These are phyloP conservation scores for Creontiades dilutus DNA, from an alignment of 2,888 invertebrate species.

Conservation along the genomic window DNA sequence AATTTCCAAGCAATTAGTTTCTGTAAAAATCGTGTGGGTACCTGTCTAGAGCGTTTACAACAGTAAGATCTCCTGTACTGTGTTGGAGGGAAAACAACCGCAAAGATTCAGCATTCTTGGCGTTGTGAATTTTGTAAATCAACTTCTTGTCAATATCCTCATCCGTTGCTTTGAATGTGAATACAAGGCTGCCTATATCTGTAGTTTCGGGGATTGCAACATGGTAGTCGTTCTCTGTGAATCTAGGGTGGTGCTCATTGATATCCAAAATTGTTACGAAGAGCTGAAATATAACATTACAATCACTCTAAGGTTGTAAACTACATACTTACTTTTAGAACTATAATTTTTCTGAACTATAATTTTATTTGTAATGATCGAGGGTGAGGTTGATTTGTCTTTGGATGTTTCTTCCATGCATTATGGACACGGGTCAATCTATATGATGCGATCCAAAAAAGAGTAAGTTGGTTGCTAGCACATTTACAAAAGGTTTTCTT, in stretches of 20 bases:
- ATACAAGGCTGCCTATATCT: slow-evolving; percentile 84
- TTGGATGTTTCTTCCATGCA: too few relatives aligned
- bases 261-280: slow-evolving; percentile 89
- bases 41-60: slow-evolving; percentile 88
- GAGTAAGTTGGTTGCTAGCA: too few relatives aligned
- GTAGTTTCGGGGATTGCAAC: slow-evolving; percentile 90
- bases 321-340: too few relatives aligned
- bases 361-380: too few relatives aligned
- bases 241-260: slow-evolving; percentile 91
- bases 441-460: too few relatives aligned
- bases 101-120: slow-evolving; percentile 86
- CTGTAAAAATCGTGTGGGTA: not conserved
- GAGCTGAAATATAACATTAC: slow-evolving; percentile 79
- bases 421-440: too few relatives aligned
- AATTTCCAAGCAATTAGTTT: too few relatives aligned
- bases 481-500: too few relatives aligned
- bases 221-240: slow-evolving; percentile 85
- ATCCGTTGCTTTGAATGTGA: slow-evolving; percentile 85
- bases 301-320: too few relatives aligned
- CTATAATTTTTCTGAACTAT: too few relatives aligned
- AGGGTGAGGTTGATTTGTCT: too few relatives aligned
- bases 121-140: slow-evolving; percentile 89
- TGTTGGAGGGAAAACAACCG: slow-evolving; percentile 90
- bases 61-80: slow-evolving; percentile 85
- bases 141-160: slow-evolving; percentile 84